A percentile compares a stretch with the other conserved stretches of the same genome.
These are phyloP conservation scores for Leucania comma DNA, from an alignment of 2,888 invertebrate species.

Conservation along the genomic window DNA sequence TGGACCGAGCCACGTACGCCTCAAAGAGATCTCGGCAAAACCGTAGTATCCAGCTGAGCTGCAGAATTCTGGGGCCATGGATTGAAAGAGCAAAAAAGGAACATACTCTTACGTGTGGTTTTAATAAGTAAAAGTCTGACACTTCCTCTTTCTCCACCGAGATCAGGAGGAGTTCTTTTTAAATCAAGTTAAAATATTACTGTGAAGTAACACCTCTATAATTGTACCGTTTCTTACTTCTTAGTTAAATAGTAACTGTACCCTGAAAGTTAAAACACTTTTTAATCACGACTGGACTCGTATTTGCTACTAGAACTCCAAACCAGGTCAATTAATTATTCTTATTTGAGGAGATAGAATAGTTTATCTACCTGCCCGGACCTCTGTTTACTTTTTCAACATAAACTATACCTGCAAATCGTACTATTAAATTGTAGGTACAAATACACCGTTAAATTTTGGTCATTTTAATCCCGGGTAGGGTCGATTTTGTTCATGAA, in stretches of 20 bases:
- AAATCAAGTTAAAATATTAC: background rate
- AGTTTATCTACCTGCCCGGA: constrained; percentile 25
- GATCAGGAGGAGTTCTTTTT: background rate
- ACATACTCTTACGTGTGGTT: no score
- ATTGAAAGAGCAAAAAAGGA: no score
- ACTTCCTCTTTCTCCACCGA: no score
- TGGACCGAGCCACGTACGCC: no score
- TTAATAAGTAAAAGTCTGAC: no score
- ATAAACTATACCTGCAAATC: background rate
- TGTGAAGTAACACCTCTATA: background rate
- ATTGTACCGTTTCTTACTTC: background rate
- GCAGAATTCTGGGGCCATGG: no score
- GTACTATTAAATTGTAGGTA: constrained; percentile 24
- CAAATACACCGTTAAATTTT: background rate
- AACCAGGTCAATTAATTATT: constrained; percentile 39
- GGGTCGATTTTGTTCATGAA: no score
- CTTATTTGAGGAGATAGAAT: constrained; percentile 35
- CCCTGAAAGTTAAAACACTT: constrained; percentile 4
- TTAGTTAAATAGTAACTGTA: constrained; percentile 1
- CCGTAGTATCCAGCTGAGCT: no score
- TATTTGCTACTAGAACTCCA: constrained; percentile 13
- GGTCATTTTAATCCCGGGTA: no score
- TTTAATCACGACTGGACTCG: constrained; percentile 5
- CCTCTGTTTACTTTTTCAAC: constrained; percentile 48
- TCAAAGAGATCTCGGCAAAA: no score